Evolutionary conservation across 2,113 vertebrate species (phyloP).

Genomic region (Cephalopholis sonnerati): DNA sequence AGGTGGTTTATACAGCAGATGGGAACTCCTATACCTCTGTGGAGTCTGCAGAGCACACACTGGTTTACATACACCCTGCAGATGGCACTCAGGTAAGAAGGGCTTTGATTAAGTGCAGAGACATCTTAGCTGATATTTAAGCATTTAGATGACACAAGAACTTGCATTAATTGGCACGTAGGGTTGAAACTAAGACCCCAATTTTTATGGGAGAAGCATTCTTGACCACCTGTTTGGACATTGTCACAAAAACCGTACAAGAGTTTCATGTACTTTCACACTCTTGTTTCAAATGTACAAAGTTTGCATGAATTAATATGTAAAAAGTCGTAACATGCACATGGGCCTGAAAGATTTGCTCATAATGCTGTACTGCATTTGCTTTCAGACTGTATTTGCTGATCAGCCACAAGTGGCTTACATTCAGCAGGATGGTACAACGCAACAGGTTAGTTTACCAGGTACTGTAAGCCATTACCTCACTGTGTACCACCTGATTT

Average conservation of each 20-base stretch:
- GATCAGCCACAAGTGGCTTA: conserved; percentile 98
- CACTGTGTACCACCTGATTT: not conserved
- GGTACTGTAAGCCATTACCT: not conserved
- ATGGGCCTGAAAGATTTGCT: not conserved
- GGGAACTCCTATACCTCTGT: conserved; percentile 96
- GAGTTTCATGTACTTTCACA: not conserved
- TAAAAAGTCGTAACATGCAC: not conserved
- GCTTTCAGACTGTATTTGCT: conserved; percentile 91
- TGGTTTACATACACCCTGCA: conserved; percentile 98
- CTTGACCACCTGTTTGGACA: not conserved
- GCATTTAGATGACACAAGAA: not conserved
- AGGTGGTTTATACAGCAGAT: conserved; percentile 95
- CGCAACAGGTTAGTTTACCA: conserved; percentile 90
- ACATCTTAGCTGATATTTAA: not conserved
- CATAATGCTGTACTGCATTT: not conserved
- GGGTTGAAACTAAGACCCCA: not conserved
- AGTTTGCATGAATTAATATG: not conserved
- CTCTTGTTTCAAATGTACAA: not conserved
- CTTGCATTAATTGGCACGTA: not conserved
- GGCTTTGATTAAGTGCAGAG: not conserved
- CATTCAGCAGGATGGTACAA: conserved; percentile 95
- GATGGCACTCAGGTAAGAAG: conserved; percentile 91
- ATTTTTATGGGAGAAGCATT: not conserved
- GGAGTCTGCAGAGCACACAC: conserved; percentile 94
- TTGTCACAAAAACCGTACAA: not conserved